Evolutionary conservation across 2,113 vertebrate species (phyloP).

Genomic region (Gymnobelideus leadbeateri): DNA sequence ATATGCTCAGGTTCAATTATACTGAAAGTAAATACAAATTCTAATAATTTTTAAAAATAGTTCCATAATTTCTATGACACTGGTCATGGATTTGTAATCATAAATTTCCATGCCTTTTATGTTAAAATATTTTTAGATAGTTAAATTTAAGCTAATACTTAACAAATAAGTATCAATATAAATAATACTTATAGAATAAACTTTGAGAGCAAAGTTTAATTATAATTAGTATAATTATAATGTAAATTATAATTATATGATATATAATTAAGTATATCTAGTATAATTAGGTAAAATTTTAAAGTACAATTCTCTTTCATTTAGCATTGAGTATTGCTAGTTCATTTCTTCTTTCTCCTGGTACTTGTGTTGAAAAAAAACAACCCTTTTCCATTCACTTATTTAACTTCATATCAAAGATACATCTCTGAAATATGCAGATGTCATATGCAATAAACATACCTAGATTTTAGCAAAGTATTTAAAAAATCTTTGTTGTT

Average conservation of each 20-base stretch:
- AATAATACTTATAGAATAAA: conserved; percentile 17
- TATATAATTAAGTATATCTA: too few relatives aligned
- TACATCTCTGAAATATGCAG: not conserved
- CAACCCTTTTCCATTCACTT: not conserved
- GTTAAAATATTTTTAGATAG: conserved; percentile 28
- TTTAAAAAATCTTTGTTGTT: not conserved
- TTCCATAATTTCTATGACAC: not conserved
- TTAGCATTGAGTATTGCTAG: not conserved
- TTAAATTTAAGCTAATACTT: not conserved
- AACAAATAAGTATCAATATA: conserved; percentile 22
- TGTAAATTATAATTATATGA: too few relatives aligned
- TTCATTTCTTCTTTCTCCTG: not conserved
- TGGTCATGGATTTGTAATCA: conserved; percentile 32
- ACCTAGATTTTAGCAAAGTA: not conserved
- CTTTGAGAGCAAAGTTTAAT: conserved; percentile 10
- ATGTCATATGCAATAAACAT: not conserved
- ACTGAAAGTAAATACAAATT: conserved; percentile 7
- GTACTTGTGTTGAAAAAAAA: not conserved
- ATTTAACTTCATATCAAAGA: not conserved
- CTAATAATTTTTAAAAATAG: not conserved
- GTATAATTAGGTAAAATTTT: too few relatives aligned
- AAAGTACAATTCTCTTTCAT: not conserved
- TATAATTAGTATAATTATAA: too few relatives aligned
- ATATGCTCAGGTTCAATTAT: conserved; percentile 15
- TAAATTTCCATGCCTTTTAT: conserved; percentile 22